These are phyloP conservation scores for Glossophaga mutica DNA, from an alignment of 2,797 vertebrate genomes.

Conservation along the genomic window DNA sequence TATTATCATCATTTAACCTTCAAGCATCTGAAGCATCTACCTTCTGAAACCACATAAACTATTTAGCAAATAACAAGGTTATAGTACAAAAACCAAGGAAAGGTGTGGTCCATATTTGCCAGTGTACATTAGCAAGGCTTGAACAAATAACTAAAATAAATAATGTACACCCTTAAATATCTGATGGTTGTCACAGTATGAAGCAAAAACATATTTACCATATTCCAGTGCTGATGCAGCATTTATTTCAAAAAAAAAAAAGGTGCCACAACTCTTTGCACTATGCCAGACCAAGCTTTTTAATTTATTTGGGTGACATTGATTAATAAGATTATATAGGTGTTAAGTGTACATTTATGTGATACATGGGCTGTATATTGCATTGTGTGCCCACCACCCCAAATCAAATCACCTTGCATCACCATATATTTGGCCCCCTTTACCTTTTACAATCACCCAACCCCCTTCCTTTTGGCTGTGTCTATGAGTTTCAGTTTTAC, in stretches of 20 bases:
- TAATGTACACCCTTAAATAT: not conserved
- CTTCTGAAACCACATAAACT: slow-evolving; percentile 12
- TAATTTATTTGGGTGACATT: not conserved
- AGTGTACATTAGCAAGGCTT: not conserved
- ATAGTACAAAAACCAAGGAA: not conserved
- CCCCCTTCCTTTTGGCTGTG: not conserved
- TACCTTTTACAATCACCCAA: not conserved
- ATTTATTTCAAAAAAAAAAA: not conserved
- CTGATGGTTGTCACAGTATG: not conserved
- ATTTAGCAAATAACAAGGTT: not conserved
- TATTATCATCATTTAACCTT: not conserved
- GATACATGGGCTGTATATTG: not conserved
- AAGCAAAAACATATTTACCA: slow-evolving; percentile 9
- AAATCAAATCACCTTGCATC: not conserved
- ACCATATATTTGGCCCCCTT: not conserved
- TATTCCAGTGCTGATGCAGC: not conserved
- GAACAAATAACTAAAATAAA: slow-evolving; percentile 45
- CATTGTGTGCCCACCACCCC: not conserved
- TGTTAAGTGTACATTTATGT: not conserved
- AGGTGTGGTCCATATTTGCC: not conserved
- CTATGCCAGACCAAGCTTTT: not conserved
- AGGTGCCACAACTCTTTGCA: not conserved
- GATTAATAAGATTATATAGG: not conserved
- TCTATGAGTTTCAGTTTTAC: not conserved
- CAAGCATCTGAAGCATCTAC: not conserved